Evolutionary conservation across 2,113 vertebrate genomes (phyloP).

Genomic region (Salvelinus alpinus): DNA sequence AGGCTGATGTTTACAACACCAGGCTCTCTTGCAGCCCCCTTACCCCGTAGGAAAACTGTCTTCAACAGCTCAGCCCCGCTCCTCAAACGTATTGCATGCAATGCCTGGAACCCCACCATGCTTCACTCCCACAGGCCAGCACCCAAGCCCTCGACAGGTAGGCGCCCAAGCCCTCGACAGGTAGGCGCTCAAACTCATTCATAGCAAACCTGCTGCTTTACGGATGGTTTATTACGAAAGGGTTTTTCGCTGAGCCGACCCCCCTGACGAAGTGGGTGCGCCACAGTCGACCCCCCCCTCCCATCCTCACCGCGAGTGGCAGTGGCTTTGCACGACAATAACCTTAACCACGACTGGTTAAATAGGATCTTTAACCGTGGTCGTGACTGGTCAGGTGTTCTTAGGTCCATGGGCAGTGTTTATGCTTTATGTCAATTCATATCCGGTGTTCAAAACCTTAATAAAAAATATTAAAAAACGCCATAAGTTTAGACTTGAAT

Average conservation of each 20-base stretch:
- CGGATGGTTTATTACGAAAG: slow-evolving; percentile 82
- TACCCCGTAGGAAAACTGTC: slow-evolving; percentile 31
- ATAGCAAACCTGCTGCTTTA: slow-evolving; percentile 82
- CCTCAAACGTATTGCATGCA: slow-evolving; percentile 59
- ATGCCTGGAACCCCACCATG: slow-evolving; percentile 43
- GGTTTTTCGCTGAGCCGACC: slow-evolving; percentile 62
- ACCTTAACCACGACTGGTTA: slow-evolving; percentile 3
- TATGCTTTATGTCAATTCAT: slow-evolving; percentile 58
- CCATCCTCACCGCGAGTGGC: slow-evolving; percentile 7
- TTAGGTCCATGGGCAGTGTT: slow-evolving; percentile 64
- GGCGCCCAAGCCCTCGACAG: no score
- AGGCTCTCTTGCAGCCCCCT: background rate
- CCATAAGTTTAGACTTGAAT: slow-evolving; percentile 51
- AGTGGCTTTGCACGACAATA: slow-evolving; percentile 17
- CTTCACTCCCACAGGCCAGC: background rate
- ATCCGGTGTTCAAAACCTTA: slow-evolving; percentile 62
- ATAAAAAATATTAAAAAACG: slow-evolving; percentile 35
- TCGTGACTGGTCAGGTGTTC: slow-evolving; percentile 8
- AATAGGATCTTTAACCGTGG: background rate
- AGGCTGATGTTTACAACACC: background rate
- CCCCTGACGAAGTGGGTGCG: slow-evolving; percentile 69
- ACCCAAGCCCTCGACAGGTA: background rate
- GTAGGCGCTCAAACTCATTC: slow-evolving; percentile 78
- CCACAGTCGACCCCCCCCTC: slow-evolving; percentile 13
- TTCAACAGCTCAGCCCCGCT: slow-evolving; percentile 3